Percentiles rank a stretch among this genome's conserved stretches.
phyloP scores from a whole-genome alignment of 2,888 invertebrate species.

The Gortyna flavago region DNA sequence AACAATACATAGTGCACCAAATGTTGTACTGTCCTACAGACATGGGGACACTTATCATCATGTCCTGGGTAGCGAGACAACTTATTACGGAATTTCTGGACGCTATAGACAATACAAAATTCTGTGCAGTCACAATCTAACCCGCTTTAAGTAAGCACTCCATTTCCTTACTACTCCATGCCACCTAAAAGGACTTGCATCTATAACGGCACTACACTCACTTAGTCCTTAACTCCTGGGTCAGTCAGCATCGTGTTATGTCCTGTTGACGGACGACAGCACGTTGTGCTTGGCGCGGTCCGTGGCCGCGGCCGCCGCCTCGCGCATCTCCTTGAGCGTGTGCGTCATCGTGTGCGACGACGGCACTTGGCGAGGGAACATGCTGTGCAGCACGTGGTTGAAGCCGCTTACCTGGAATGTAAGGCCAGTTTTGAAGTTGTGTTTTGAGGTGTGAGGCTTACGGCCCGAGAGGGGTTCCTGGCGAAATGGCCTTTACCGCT shows the following conservation, averaged over 20 bases:
- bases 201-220: conserved; percentile 11
- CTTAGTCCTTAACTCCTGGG: conserved; percentile 33
- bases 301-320: conserved; percentile 94
- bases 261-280: conserved; percentile 85
- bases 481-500: not conserved
- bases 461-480: not conserved
- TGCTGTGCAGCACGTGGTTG: conserved; percentile 93
- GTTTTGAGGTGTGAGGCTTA: not conserved
- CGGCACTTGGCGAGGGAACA: conserved; percentile 90
- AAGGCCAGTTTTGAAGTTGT: not conserved
- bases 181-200: not conserved
- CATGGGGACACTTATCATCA: not conserved
- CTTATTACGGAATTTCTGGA: not conserved
- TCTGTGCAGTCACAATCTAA: not conserved
- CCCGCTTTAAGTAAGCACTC: conserved; percentile 24
- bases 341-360: conserved; percentile 69
- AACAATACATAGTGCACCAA: not conserved
- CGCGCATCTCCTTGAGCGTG: conserved; percentile 91
- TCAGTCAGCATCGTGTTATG: conserved; percentile 75
- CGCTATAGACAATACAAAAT: not conserved
- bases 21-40: too few relatives aligned
- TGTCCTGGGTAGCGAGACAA: not conserved
- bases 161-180: conserved; percentile 33
- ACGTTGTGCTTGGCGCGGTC: conserved; percentile 93
- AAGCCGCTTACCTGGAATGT: conserved; percentile 92